phyloP scores from a whole-genome alignment of 2,113 vertebrate species.

The Gnathonemus echidnorhynchus region DNA sequence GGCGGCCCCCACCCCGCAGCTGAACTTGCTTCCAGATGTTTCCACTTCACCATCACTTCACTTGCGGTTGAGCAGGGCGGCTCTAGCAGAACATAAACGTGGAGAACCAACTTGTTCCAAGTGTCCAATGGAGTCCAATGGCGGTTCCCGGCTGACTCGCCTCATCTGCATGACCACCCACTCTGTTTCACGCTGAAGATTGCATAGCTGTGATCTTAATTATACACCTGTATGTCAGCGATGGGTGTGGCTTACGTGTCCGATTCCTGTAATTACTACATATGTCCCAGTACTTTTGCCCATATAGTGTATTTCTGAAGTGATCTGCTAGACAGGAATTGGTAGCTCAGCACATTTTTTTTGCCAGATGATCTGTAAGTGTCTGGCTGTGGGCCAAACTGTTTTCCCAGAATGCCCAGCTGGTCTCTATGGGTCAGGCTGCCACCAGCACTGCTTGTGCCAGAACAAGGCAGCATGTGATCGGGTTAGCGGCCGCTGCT shows the following conservation, averaged over 20 bases:
- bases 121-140: background rate
- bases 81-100: background rate
- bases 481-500: conserved; percentile 33
- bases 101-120: background rate
- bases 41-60: background rate
- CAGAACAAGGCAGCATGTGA: conserved; percentile 32
- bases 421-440: conserved; percentile 48
- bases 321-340: background rate
- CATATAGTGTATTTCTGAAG: background rate
- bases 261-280: background rate
- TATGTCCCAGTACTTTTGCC: background rate
- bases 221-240: background rate
- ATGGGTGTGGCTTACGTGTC: background rate
- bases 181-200: background rate
- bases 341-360: background rate
- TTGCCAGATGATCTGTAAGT: background rate
- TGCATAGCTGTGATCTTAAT: background rate
- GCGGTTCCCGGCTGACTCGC: background rate
- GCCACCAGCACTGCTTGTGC: conserved; percentile 45
- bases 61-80: background rate
- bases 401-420: conserved; percentile 62
- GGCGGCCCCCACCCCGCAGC: background rate
- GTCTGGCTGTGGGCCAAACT: background rate
- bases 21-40: background rate
- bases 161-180: background rate